A percentile compares a stretch with the other conserved stretches of the same genome.
Conservation (phyloP, 2,113 vertebrate genomes). For the Myotis brandtii region DNA sequence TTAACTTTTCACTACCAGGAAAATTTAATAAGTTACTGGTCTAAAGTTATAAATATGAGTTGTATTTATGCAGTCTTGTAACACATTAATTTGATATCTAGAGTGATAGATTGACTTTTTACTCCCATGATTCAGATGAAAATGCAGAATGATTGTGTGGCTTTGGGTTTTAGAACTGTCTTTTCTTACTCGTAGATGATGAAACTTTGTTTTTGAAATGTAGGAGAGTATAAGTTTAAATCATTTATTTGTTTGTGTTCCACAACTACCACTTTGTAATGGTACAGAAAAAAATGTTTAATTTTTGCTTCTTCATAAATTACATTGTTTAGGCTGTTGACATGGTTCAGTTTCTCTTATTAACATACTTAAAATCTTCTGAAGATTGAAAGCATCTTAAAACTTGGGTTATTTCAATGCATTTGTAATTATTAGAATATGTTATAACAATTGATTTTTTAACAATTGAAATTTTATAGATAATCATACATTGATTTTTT, state of each 20-base stretch:
- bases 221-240: slow-evolving; percentile 54
- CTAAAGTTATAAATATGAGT: background rate
- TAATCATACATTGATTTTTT: slow-evolving; percentile 61
- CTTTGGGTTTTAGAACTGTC: slow-evolving; percentile 20
- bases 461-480: slow-evolving; percentile 50
- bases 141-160: background rate
- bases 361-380: background rate
- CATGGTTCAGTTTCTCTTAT: background rate
- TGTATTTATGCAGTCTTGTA: background rate
- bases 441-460: slow-evolving; percentile 52
- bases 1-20: background rate
- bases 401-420: slow-evolving; percentile 59
- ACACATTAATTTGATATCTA: background rate
- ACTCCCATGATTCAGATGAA: background rate
- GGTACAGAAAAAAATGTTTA: background rate
- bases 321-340: slow-evolving; percentile 56
- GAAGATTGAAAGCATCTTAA: slow-evolving; percentile 48
- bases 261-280: background rate
- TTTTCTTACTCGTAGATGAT: slow-evolving; percentile 12
- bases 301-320: slow-evolving; percentile 20
- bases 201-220: slow-evolving; percentile 42
- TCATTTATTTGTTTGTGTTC: background rate
- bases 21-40: background rate
- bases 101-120: slow-evolving; percentile 9
- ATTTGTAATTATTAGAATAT: background rate